Evolutionary conservation across 2,797 vertebrate genomes (phyloP).

Genomic region (Hyperoplus immaculatus): DNA sequence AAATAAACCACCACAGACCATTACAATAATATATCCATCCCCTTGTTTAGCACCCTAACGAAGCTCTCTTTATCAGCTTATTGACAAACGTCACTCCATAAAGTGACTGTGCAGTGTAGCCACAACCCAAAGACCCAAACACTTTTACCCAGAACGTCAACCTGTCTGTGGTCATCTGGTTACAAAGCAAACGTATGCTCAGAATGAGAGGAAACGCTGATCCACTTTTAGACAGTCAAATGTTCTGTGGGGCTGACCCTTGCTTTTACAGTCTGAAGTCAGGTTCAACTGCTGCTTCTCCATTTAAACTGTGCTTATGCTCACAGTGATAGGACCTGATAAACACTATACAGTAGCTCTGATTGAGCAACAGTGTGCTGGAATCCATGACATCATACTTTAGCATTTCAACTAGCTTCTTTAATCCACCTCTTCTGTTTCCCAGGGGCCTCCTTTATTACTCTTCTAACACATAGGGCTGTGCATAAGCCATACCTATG

Average conservation of each 20-base stretch:
- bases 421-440: too few species aligned
- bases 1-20: not conserved
- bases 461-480: too few species aligned
- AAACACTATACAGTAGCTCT: not conserved
- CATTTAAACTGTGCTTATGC: constrained; percentile 4
- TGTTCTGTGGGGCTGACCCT: not conserved
- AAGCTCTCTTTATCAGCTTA: not conserved
- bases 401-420: too few species aligned
- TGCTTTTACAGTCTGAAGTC: not conserved
- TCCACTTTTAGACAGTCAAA: constrained; percentile 27
- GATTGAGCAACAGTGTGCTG: too few species aligned
- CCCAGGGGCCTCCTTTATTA: too few species aligned
- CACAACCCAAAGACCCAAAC: constrained; percentile 8
- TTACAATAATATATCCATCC: not conserved
- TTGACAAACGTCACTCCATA: not conserved
- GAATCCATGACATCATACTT: too few species aligned
- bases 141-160: constrained; percentile 22
- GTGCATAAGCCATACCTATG: too few species aligned
- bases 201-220: constrained; percentile 17
- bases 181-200: not conserved
- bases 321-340: not conserved
- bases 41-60: not conserved
- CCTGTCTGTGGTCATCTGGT: constrained; percentile 36
- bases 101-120: not conserved
- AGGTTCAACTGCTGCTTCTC: constrained; percentile 3